A percentile compares a stretch with the other conserved stretches of the same genome.
Conservation (phyloP, 2,888 invertebrate genomes). For the Drosophila hamatofila region DNA sequence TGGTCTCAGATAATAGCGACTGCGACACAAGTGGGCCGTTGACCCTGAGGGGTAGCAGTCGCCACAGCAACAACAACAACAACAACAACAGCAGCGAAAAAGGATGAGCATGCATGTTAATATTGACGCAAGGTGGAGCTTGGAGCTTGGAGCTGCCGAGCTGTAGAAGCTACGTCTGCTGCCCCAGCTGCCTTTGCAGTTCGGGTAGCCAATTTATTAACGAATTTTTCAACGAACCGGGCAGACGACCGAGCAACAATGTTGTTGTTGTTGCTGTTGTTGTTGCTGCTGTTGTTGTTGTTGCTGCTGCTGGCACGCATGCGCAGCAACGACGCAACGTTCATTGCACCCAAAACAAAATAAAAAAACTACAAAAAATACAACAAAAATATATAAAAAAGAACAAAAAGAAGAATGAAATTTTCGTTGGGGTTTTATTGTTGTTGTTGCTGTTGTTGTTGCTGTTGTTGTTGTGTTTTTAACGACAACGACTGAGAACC, state of each 20-base stretch:
- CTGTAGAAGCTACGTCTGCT: conserved; percentile 14
- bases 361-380: conserved; percentile 37
- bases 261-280: conserved; percentile 27
- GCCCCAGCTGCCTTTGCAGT: conserved; percentile 29
- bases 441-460: conserved; percentile 28
- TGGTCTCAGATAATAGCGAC: conserved; percentile 68
- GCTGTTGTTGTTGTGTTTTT: conserved; percentile 33
- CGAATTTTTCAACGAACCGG: conserved; percentile 66
- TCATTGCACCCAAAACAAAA: conserved; percentile 75
- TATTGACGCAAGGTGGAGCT: conserved; percentile 76
- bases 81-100: conserved; percentile 24
- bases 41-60: conserved; percentile 69
- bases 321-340: conserved; percentile 77
- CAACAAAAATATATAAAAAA: conserved; percentile 43
- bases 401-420: conserved; percentile 73
- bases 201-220: conserved; percentile 74
- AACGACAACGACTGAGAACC: conserved; percentile 65
- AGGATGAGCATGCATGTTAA: conserved; percentile 77
- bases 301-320: conserved; percentile 68
- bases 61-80: conserved; percentile 15
- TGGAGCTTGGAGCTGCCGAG: conserved; percentile 9
- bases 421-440: conserved; percentile 64
- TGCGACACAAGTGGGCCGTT: conserved; percentile 66
- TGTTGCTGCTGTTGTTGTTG: conserved; percentile 14
- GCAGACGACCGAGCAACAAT: conserved; percentile 40